Conservation (phyloP, 1,140 invertebrate species). For the Drosophila triauraria region DNA sequence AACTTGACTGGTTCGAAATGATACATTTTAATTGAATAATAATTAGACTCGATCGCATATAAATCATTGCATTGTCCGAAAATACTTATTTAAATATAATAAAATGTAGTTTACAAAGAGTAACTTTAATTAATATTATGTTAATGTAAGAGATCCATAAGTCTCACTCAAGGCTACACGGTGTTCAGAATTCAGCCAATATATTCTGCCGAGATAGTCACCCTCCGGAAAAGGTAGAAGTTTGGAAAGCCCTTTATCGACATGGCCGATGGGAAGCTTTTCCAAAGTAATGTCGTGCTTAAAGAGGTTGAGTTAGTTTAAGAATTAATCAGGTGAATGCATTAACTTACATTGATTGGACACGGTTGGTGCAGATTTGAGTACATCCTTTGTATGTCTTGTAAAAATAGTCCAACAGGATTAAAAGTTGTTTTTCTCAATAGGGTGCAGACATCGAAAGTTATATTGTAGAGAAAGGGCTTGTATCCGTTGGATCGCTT, state of each 20-base stretch:
- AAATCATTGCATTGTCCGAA: no score
- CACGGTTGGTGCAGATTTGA: neutral
- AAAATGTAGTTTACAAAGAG: no score
- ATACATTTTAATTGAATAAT: no score
- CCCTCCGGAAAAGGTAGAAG: neutral
- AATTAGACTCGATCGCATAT: no score
- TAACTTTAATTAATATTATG: no score
- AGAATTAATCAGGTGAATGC: no score
- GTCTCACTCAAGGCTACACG: neutral
- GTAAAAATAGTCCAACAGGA: neutral
- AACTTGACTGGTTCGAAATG: no score
- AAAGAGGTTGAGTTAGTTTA: neutral
- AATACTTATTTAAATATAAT: no score
- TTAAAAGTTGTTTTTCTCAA: neutral
- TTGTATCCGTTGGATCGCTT: conserved; percentile 4
- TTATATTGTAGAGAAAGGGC: conserved; percentile 2
- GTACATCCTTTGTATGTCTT: neutral
- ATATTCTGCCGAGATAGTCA: conserved; percentile 2
- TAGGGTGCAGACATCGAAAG: neutral
- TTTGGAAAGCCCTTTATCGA: neutral
- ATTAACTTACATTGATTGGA: neutral
- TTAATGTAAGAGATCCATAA: neutral
- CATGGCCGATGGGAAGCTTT: neutral
- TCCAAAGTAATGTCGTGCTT: conserved; percentile 1
- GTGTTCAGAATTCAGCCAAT: neutral